Base-by-base conservation (phyloP, 2,113 vertebrate genomes). In the Isurus oxyrinchus region DNA sequence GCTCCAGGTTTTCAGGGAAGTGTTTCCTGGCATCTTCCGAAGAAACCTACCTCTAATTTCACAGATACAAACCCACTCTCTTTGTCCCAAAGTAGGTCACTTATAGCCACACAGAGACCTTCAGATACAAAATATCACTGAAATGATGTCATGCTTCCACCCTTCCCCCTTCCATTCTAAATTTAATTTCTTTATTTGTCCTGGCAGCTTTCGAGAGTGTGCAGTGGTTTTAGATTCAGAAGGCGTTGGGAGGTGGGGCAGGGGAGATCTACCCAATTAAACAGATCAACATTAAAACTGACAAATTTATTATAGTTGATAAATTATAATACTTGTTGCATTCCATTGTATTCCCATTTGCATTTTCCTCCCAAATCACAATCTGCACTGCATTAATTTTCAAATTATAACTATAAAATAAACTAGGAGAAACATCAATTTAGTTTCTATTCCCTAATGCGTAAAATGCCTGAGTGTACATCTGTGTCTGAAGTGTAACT, bases 401-500 rank as follows among this genome's bases (percentile, higher is more conserved):
- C 94, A 95, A 72, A 55, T 69, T 53, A 55, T 55, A 72, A 21
- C 31, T 14, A 31, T 14, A 59, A 55, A 72, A 95, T 44, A 21
- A 95, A 49, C 2, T 53, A 61, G 81, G 88, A 91, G 14, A 91
- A 91, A 16, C 59, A 91, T 59, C 53, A 91, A 35, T 91, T 91
- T 35, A 69, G 66, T 72, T 72, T 94, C 35, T n/a, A 19, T 40
- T 5, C 19, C n/a, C 90, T 94, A 19, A 95, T 31, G 44, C 27
- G 44, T 35, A n/a, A 95, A 55, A 95, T 69, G 67, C 63, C 63
- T 95, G 19, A 67, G n/a, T 11, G 27, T 69, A 67, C 94, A 95
- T 95, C 94, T 95, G 94, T 94, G 90, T 49, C 94, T 53, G 44
- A 69, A 95, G 94, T 76, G 66, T 95, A 95, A 72, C 66, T 95